Conservation (phyloP, 1,140 invertebrate genomes). For the Hetaerina americana region DNA sequence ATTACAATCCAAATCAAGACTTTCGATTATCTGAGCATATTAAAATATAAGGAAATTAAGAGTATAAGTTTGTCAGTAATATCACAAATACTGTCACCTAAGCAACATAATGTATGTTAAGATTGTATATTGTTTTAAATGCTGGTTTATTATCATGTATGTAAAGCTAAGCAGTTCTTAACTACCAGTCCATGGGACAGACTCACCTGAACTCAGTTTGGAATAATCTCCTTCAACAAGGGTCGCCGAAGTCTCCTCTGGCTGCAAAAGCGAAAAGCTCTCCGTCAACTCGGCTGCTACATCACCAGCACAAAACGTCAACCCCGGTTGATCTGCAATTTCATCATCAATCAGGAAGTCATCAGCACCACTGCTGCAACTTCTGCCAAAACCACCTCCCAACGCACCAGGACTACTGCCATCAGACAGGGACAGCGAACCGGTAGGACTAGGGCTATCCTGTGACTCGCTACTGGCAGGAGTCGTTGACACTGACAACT, state of each 20-base stretch:
- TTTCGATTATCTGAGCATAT: too few relatives aligned
- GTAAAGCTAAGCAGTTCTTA: too few relatives aligned
- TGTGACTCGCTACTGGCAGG: background rate
- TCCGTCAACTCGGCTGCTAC: conserved; percentile 12
- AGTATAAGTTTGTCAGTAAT: too few relatives aligned
- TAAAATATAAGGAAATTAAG: too few relatives aligned
- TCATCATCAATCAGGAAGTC: conserved; percentile 71
- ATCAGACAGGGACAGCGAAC: background rate
- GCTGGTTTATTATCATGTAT: too few relatives aligned
- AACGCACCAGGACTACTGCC: background rate
- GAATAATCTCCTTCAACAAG: background rate
- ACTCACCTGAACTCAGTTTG: background rate
- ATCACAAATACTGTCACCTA: too few relatives aligned
- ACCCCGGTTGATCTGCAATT: conserved; percentile 75
- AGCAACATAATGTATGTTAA: too few relatives aligned
- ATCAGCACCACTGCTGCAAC: background rate
- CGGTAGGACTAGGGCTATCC: background rate
- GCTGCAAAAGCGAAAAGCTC: background rate
- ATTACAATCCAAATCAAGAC: too few relatives aligned
- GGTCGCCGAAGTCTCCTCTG: background rate
- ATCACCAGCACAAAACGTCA: conserved; percentile 54
- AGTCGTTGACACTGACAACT: background rate
- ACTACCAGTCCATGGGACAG: too few relatives aligned
- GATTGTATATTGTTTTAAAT: too few relatives aligned
- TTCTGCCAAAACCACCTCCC: background rate